These are phyloP conservation scores for Muscicapa comitata DNA, from an alignment of 2,797 vertebrate genomes.

Conservation along the genomic window DNA sequence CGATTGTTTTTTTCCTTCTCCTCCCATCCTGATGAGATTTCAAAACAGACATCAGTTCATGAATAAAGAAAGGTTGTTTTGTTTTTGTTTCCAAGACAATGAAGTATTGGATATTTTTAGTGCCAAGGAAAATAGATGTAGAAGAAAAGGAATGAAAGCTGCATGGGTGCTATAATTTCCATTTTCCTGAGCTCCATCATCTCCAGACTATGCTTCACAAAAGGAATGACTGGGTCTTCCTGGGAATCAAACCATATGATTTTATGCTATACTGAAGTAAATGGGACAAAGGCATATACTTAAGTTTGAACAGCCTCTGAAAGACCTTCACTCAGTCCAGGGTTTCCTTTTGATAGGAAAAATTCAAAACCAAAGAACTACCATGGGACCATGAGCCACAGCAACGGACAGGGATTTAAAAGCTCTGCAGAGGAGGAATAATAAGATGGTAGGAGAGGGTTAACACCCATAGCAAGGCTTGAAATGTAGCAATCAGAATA, in stretches of 20 bases:
- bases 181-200: background rate
- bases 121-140: background rate
- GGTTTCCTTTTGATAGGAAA: background rate
- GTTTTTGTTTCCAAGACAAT: constrained; percentile 22
- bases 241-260: background rate
- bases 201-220: background rate
- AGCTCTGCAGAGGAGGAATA: background rate
- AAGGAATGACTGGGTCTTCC: background rate
- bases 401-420: background rate
- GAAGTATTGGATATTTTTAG: background rate
- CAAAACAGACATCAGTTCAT: constrained; percentile 12
- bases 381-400: background rate
- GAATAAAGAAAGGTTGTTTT: constrained; percentile 24
- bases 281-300: background rate
- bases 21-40: background rate
- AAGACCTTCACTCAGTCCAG: background rate
- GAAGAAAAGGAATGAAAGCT: background rate
- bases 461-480: background rate
- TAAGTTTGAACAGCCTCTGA: background rate
- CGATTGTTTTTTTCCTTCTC: rapidly evolving
- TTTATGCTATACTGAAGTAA: background rate
- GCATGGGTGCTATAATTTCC: background rate
- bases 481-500: background rate
- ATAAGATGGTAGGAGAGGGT: background rate
- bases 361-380: background rate